Percentiles rank a stretch among this genome's conserved stretches.
phyloP scores from a whole-genome alignment of 2,113 vertebrate species.

The Azemiops feae region DNA sequence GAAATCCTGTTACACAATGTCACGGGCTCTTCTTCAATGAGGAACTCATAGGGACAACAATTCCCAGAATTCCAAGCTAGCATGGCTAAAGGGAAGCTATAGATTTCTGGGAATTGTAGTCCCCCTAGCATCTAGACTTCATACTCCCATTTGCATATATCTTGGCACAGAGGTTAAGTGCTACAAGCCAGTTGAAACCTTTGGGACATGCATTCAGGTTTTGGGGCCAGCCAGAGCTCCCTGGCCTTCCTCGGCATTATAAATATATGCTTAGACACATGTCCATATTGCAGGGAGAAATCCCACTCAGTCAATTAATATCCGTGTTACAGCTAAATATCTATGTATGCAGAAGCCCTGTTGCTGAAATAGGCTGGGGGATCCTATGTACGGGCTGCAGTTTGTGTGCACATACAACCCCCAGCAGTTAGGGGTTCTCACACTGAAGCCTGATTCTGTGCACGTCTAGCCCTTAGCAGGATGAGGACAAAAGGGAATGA shows the following conservation, averaged over 20 bases:
- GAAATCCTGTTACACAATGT: neutral
- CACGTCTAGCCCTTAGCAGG: constrained; percentile 9
- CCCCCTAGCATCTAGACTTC: neutral
- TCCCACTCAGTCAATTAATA: neutral
- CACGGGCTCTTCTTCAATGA: neutral
- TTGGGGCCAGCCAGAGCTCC: neutral
- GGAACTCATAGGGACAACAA: neutral
- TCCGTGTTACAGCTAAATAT: neutral
- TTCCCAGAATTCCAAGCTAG: neutral
- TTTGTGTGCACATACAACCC: neutral
- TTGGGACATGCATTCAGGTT: neutral
- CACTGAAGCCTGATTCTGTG: neutral
- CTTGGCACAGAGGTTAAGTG: neutral
- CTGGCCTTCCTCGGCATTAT: neutral
- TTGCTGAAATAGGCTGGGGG: neutral
- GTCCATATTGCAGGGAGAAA: neutral
- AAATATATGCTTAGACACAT: neutral
- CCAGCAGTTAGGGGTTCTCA: neutral
- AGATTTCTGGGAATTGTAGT: neutral
- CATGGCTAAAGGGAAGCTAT: neutral
- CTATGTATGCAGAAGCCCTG: neutral
- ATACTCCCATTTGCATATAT: neutral
- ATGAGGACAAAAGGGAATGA: constrained; percentile 22
- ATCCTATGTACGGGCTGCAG: too few relatives aligned
- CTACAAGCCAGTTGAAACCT: neutral